Evolutionary conservation across 1,140 invertebrate species (phyloP).

Genomic region (Megathymus violae): DNA sequence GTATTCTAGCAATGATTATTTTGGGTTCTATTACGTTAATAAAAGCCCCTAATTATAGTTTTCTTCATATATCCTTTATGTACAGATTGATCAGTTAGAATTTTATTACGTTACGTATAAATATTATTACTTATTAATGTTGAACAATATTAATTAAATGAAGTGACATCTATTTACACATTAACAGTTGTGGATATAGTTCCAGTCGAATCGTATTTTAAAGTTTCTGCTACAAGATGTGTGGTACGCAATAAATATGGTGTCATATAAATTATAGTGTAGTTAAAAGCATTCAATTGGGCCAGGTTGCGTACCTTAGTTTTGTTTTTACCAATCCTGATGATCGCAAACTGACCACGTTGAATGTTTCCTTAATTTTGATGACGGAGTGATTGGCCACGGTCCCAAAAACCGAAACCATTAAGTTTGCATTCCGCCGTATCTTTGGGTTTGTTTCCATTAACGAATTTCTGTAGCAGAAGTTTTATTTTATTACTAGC

Average conservation of each 20-base stretch:
- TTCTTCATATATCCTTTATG: no score
- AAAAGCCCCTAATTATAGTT: no score
- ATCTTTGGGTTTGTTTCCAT: conserved; percentile 37
- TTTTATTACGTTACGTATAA: no score
- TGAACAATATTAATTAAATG: no score
- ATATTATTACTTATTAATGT: no score
- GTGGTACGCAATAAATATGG: background rate
- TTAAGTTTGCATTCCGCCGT: conserved; percentile 67
- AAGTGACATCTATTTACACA: no score
- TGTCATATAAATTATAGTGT: conserved; percentile 20
- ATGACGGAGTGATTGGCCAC: conserved; percentile 73
- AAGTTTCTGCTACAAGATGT: background rate
- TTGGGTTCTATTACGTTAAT: no score
- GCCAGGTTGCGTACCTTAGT: conserved; percentile 27
- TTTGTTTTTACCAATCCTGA: conserved; percentile 22
- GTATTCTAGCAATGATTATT: no score
- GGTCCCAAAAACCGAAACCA: conserved; percentile 68
- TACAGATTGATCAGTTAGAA: no score
- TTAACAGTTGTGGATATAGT: no score
- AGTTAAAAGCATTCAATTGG: conserved; percentile 28
- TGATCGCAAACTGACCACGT: conserved; percentile 38
- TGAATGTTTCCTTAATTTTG: conserved; percentile 64
- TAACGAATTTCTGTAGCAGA: no score
- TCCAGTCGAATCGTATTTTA: background rate
- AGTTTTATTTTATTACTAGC: no score